Evolutionary conservation across 2,888 invertebrate species (phyloP), one percentile per base, ranked within the genome.

Genomic region (Cyclophora albipunctata): DNA sequence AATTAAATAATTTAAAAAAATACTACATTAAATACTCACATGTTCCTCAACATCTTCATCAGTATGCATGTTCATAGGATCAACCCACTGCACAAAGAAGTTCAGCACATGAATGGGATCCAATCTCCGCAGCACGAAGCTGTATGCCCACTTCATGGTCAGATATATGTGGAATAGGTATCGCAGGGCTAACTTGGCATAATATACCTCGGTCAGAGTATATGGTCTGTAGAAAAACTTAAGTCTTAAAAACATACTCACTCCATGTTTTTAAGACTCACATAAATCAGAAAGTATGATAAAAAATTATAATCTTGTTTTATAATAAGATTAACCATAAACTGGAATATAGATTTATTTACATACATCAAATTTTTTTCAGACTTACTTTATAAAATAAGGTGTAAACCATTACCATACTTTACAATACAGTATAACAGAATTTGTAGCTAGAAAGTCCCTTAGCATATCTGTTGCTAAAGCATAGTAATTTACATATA

Each of bases 31-130:
- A 37, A 53, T 45, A 60, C 69, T 64, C 58, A 81, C 84, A 63
- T 59, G 63, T 34, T 61, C 47, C 40, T 63, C 54, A 43, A 78
- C 61, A 41, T 69, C 63, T 34, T 75, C 69, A 49, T 80, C 73
- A 3, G 60, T 55, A 51, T 81, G 71, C 47, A 76, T 60, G 34
- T 63, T 63, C 1, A 60, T 55, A 34, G 76, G 71, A 58, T 84
- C 78, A 42, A 75, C 55, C 84, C 84, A 85, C 51, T 85, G 83
- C 3, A 77, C 49, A 54, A 81, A 81, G 55, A 78, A 81, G 51
- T 75, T 80, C 0, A 79, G 53, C 2, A 82, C 78, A 49, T 64
- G 49, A 45, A 74, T 73, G 34, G 84, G 81, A 2, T 63, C 53
- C 47, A 78, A 49, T 35, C 71, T 63, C 5, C 65, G 51, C 41